Conservation (phyloP, 1,140 invertebrate genomes). For the Trissolcus basalis region DNA sequence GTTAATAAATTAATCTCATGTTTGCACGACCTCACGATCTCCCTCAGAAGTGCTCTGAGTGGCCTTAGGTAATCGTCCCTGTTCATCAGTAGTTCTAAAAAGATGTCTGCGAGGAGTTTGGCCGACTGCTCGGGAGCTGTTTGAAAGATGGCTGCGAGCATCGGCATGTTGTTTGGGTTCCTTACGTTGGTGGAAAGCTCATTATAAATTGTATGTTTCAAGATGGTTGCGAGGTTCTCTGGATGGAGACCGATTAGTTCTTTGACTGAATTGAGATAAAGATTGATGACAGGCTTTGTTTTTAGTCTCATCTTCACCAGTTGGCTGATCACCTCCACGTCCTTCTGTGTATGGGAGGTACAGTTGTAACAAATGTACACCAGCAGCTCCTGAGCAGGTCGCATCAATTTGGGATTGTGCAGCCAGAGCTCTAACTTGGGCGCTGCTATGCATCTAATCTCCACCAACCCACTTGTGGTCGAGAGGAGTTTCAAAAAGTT, state of each 20-base stretch:
- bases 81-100: constrained; percentile 89
- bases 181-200: constrained; percentile 89
- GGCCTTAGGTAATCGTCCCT: constrained; percentile 93
- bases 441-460: constrained; percentile 89
- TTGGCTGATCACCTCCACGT: constrained; percentile 89
- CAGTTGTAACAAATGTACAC: constrained; percentile 94
- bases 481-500: constrained; percentile 92
- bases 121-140: constrained; percentile 86
- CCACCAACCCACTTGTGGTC: constrained; percentile 88
- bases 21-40: constrained; percentile 89
- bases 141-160: constrained; percentile 91
- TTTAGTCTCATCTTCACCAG: constrained; percentile 94
- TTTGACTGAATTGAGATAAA: constrained; percentile 90
- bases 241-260: constrained; percentile 80
- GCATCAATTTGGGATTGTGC: constrained; percentile 94
- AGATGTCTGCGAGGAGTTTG: constrained; percentile 86
- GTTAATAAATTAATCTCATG: constrained; percentile 85
- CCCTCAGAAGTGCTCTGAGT: constrained; percentile 87
- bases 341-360: constrained; percentile 84
- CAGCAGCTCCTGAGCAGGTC: constrained; percentile 94
- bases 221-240: constrained; percentile 89
- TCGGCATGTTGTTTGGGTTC: constrained; percentile 95
- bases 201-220: constrained; percentile 96
- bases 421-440: constrained; percentile 94
- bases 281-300: constrained; percentile 92